Evolutionary conservation across 2,888 invertebrate genomes (phyloP), one percentile per base, ranked within the genome.

Genomic region (Podotricha telesiphe): DNA sequence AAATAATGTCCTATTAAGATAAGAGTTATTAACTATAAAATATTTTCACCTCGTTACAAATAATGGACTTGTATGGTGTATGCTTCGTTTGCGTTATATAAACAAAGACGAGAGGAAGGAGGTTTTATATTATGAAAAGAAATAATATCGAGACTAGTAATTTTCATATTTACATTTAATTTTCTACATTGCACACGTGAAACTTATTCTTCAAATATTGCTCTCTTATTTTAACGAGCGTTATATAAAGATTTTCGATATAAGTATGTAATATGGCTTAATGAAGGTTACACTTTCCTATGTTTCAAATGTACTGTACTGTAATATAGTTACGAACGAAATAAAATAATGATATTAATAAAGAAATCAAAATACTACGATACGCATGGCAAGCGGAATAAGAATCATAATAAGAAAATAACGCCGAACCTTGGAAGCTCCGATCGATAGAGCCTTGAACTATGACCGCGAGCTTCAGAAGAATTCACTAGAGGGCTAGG

Each of bases 361-460:
- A 10, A 28, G 53, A 53, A 53, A n/a, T 10, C 53, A 7, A 53
- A 53, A 28, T 53, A 53, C 13, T 58, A 58, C 34, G n/a, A 28
- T 34, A 37, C 40, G 37, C 47, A 58, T 13, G 19, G 7, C 8
- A 37, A 56, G 19, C 37, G 19, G 17, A 56, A 40, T 55, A 58
- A 40, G 19, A 40, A 58, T 6, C 59, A 61, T 50, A 56, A 68
- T 62, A 75, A 76, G 74, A 76, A 83, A 82, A 82, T 77, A 82
- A 74, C 76, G 76, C 69, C 72, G 82, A 86, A 87, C 86, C 86
- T 88, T 87, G 86, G 85, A 79, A 77, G 74, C 71, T 71, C 55
- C 69, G 88, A 91, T 91, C 91, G 83, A 91, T 91, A 91, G 84
- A 89, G 86, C 91, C 91, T 91, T 77, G 77, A 77, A 77, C 77